Conservation (phyloP, 2,888 invertebrate species). For the Masnerella sp. region DNA sequence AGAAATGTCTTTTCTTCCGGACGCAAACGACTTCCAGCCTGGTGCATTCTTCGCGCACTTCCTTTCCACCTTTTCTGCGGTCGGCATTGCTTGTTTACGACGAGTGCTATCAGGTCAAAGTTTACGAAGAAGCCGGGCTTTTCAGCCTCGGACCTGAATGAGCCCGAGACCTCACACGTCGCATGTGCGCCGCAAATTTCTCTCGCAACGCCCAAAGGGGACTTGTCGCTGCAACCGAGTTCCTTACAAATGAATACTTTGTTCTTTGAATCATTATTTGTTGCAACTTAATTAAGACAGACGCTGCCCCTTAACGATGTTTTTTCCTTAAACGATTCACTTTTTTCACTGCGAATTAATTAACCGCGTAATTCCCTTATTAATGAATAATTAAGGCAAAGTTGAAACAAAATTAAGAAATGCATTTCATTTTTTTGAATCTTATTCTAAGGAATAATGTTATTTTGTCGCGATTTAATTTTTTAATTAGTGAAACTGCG, state of each 20-base stretch:
- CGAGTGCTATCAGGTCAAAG: slow-evolving; percentile 55
- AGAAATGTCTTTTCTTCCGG: slow-evolving; percentile 57
- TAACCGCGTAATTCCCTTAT: no score
- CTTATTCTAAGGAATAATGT: no score
- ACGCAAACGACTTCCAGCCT: slow-evolving; percentile 61
- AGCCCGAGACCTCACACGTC: slow-evolving; percentile 26
- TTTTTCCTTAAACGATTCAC: background rate
- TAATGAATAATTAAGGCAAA: no score
- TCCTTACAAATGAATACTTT: slow-evolving; percentile 19
- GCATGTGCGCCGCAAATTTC: slow-evolving; percentile 21
- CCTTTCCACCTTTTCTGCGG: slow-evolving; percentile 53
- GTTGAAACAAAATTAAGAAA: no score
- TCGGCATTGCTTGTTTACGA: slow-evolving; percentile 59
- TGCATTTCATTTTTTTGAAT: no score
- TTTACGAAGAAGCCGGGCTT: slow-evolving; percentile 39
- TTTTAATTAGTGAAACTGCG: no score
- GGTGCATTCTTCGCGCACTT: slow-evolving; percentile 53
- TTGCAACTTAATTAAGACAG: slow-evolving; percentile 7
- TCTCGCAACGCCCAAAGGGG: slow-evolving; percentile 7
- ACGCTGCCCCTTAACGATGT: background rate
- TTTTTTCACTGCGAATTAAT: background rate
- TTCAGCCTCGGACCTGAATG: slow-evolving; percentile 35
- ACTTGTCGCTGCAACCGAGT: background rate
- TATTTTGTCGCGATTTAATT: no score
- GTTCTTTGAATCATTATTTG: slow-evolving; percentile 25